Conservation (phyloP, 2,888 invertebrate genomes). For the Mimas tiliae region DNA sequence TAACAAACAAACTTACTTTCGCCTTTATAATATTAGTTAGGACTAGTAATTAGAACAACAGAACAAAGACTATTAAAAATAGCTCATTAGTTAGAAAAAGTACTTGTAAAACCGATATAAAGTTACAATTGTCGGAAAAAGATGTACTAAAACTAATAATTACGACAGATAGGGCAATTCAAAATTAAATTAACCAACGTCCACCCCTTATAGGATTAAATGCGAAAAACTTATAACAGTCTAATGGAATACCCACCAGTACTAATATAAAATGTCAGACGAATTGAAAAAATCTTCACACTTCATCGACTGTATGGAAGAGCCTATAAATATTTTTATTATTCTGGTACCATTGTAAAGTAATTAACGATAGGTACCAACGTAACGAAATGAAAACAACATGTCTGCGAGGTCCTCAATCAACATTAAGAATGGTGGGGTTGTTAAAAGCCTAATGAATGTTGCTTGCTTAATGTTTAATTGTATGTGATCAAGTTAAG, state of each 20-base stretch:
- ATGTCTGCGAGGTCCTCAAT: conserved; percentile 39
- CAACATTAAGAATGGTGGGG: conserved; percentile 40
- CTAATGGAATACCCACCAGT: conserved; percentile 4
- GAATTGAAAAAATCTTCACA: conserved; percentile 31
- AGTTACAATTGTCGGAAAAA: conserved; percentile 2
- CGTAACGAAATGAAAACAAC: conserved; percentile 29
- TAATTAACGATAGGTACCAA: conserved; percentile 38
- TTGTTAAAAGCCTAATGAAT: conserved; percentile 53
- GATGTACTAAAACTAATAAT: conserved; percentile 11
- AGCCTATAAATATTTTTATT: conserved; percentile 32
- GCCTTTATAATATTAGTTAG: no score
- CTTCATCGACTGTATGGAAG: conserved; percentile 29
- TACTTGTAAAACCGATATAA: conserved; percentile 7
- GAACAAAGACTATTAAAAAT: conserved; percentile 2
- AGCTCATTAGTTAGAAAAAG: not conserved
- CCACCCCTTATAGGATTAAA: conserved; percentile 1
- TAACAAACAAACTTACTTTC: no score
- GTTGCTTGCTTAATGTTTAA: conserved; percentile 52
- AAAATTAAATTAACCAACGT: conserved; percentile 11
- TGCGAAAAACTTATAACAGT: not conserved
- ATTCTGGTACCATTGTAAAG: conserved; percentile 31
- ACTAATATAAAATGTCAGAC: conserved; percentile 19
- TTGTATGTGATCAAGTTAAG: conserved; percentile 43
- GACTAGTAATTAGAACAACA: not conserved
- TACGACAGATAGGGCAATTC: conserved; percentile 16